These are phyloP conservation scores for Watsonalla binaria DNA, from an alignment of 2,888 invertebrate genomes.

Conservation along the genomic window DNA sequence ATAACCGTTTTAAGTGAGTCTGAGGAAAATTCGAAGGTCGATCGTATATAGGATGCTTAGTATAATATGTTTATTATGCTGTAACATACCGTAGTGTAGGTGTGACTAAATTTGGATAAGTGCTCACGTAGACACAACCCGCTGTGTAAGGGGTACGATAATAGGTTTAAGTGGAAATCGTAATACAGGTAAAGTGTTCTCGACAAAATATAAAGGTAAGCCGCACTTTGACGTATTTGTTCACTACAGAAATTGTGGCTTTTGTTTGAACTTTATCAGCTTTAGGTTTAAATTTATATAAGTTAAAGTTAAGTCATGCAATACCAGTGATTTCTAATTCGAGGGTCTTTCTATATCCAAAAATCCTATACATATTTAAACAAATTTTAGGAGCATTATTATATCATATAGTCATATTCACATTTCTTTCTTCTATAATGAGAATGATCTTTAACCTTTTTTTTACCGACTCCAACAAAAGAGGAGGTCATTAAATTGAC, in stretches of 20 bases:
- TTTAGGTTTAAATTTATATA: no score
- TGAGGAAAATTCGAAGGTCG: constrained; percentile 19
- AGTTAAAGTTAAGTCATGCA: no score
- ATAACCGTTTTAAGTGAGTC: constrained; percentile 12
- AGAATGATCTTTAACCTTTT: no score
- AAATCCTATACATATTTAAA: no score
- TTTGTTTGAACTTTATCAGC: not conserved
- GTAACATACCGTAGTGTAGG: constrained; percentile 25
- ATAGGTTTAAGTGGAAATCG: constrained; percentile 48
- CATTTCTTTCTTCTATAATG: no score
- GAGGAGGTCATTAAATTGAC: no score
- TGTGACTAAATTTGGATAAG: constrained; percentile 47
- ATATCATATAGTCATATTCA: no score
- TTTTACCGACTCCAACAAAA: no score
- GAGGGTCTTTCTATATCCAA: no score
- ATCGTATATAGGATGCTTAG: constrained; percentile 16
- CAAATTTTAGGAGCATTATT: no score
- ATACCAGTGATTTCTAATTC: no score
- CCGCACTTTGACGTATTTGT: not conserved
- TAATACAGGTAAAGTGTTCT: constrained; percentile 19
- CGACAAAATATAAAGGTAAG: not conserved
- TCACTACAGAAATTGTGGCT: not conserved
- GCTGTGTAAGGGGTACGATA: constrained; percentile 36
- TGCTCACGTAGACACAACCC: constrained; percentile 47
- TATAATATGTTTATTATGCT: constrained; percentile 32